These are phyloP conservation scores for Astyanax mexicanus DNA, from an alignment of 2,797 vertebrate genomes.

Conservation along the genomic window DNA sequence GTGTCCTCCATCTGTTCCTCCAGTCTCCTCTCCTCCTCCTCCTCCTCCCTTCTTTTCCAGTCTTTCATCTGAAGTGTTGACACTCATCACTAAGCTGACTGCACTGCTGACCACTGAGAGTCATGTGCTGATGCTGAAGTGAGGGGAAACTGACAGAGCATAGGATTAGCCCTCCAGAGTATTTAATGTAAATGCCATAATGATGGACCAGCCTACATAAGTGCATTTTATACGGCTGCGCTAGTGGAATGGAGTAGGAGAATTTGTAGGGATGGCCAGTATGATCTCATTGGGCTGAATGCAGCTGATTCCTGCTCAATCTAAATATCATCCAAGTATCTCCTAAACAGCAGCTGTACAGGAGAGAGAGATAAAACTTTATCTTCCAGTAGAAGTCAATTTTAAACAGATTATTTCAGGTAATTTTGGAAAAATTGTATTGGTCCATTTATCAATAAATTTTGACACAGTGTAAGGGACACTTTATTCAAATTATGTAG, in stretches of 20 bases:
- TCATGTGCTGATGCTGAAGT: conserved; percentile 6
- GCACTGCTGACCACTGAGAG: neutral
- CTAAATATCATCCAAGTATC: no score
- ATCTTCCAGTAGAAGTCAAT: no score
- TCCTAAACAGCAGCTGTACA: no score
- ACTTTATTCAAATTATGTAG: no score
- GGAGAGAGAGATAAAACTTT: no score
- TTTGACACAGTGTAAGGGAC: no score
- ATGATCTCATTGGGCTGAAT: no score
- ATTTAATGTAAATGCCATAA: neutral
- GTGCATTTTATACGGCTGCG: neutral
- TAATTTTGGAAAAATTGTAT: no score
- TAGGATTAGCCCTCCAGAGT: neutral
- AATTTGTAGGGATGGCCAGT: neutral
- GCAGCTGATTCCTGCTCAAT: no score
- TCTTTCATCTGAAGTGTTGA: neutral
- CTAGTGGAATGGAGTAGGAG: neutral
- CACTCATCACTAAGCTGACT: conserved; percentile 6
- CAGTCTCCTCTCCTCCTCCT: no score
- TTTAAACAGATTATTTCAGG: no score
- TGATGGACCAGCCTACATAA: neutral
- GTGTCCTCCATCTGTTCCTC: conserved; percentile 35
- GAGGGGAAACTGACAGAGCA: neutral
- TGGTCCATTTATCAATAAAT: no score
- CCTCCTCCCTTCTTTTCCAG: conserved; percentile 6